Conservation (phyloP, 1,140 invertebrate species). For the Euschistus heros region DNA sequence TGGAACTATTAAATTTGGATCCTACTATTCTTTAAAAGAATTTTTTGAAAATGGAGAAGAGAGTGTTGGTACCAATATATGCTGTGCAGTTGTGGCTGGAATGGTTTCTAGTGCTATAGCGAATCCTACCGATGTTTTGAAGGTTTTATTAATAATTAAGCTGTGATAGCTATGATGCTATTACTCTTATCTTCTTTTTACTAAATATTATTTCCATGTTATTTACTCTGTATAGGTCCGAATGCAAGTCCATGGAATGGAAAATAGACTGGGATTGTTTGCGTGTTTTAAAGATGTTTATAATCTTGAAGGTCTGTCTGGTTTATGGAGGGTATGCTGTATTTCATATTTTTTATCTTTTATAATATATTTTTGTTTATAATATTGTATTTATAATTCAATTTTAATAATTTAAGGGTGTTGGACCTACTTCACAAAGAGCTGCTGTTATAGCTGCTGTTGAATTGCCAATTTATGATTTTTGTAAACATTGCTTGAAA, state of each 20-base stretch:
- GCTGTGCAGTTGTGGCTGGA: slow-evolving; percentile 73
- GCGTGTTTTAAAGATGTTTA: slow-evolving; percentile 71
- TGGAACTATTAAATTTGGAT: slow-evolving; percentile 93
- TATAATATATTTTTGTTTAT: not conserved
- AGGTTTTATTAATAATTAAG: slow-evolving; percentile 45
- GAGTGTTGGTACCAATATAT: slow-evolving; percentile 65
- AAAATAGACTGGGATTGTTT: slow-evolving; percentile 36
- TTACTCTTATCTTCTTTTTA: too few species aligned
- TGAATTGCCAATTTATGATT: slow-evolving; percentile 88
- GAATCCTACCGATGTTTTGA: slow-evolving; percentile 96
- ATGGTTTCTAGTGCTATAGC: slow-evolving; percentile 89
- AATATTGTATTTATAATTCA: not conserved
- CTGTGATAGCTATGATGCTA: too few species aligned
- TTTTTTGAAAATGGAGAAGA: slow-evolving; percentile 50
- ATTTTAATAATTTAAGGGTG: slow-evolving; percentile 50
- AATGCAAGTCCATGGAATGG: slow-evolving; percentile 1
- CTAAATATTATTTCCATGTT: too few species aligned
- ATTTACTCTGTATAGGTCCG: slow-evolving; percentile 27
- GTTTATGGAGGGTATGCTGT: slow-evolving; percentile 77
- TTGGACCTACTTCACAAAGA: slow-evolving; percentile 80
- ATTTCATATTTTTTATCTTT: not conserved
- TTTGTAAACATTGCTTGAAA: slow-evolving; percentile 69
- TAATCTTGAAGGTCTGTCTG: slow-evolving; percentile 63
- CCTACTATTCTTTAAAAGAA: slow-evolving; percentile 83
- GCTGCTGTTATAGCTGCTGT: slow-evolving; percentile 86